Evolutionary conservation across 2,113 vertebrate genomes (phyloP).

Genomic region (Mormyrus lacerda): DNA sequence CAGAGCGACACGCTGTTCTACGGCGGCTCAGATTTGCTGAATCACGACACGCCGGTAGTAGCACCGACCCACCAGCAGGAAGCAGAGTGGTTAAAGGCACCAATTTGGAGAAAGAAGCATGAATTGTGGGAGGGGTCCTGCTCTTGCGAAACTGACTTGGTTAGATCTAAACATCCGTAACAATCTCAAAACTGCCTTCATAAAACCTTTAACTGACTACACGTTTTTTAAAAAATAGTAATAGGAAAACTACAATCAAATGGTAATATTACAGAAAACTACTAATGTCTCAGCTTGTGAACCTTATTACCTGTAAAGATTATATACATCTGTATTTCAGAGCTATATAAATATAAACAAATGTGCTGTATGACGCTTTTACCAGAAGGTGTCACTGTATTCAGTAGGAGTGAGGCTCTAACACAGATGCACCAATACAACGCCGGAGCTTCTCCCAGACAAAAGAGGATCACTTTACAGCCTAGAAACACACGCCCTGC

Average conservation of each 20-base stretch:
- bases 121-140: not conserved
- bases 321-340: not conserved
- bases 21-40: not conserved
- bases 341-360: not conserved
- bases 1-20: not conserved
- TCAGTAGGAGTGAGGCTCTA: not conserved
- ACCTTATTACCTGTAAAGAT: not conserved
- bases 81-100: not conserved
- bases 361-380: not conserved
- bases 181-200: not conserved
- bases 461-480: not conserved
- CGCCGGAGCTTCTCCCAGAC: not conserved
- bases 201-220: not conserved
- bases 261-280: not conserved
- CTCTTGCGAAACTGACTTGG: not conserved
- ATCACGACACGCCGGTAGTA: not conserved
- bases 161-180: not conserved
- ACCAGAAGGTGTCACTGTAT: constrained; percentile 1
- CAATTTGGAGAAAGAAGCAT: not conserved
- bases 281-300: not conserved
- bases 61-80: not conserved
- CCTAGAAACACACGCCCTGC: not conserved
- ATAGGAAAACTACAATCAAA: not conserved
- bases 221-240: not conserved
- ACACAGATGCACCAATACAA: not conserved